Evolutionary conservation across 2,113 vertebrate genomes (phyloP).

Genomic region (Pogonocichla stellata): DNA sequence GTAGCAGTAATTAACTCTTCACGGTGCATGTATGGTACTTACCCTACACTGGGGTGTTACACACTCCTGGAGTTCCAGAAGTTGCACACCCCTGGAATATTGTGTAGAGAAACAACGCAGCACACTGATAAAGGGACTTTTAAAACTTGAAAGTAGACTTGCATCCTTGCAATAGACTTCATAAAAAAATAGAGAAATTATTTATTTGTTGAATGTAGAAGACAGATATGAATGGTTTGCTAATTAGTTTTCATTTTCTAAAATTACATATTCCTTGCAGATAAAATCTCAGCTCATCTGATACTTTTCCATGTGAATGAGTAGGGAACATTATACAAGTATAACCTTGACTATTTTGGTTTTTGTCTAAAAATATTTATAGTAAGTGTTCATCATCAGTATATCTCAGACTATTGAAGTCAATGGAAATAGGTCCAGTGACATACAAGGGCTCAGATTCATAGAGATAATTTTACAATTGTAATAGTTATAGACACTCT

Average conservation of each 20-base stretch:
- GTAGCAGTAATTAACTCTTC: background rate
- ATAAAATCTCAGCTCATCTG: background rate
- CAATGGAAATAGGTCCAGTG: background rate
- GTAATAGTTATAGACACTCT: background rate
- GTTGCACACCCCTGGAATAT: background rate
- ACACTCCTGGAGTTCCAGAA: background rate
- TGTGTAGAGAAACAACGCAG: fast-evolving
- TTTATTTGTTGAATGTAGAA: background rate
- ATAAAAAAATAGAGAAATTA: background rate
- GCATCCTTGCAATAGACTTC: background rate
- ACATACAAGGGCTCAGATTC: background rate
- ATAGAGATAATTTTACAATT: background rate
- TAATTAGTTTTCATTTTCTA: background rate
- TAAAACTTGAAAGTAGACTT: background rate
- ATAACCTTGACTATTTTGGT: background rate
- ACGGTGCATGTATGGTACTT: background rate
- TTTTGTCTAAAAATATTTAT: background rate
- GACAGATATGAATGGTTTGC: background rate
- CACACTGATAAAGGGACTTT: background rate
- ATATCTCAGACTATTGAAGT: background rate
- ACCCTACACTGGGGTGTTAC: background rate
- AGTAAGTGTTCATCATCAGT: background rate
- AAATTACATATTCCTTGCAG: background rate
- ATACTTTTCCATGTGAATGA: background rate
- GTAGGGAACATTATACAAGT: background rate